Evolutionary conservation across 2,888 invertebrate genomes (phyloP).

Genomic region (Eilema sororculum): DNA sequence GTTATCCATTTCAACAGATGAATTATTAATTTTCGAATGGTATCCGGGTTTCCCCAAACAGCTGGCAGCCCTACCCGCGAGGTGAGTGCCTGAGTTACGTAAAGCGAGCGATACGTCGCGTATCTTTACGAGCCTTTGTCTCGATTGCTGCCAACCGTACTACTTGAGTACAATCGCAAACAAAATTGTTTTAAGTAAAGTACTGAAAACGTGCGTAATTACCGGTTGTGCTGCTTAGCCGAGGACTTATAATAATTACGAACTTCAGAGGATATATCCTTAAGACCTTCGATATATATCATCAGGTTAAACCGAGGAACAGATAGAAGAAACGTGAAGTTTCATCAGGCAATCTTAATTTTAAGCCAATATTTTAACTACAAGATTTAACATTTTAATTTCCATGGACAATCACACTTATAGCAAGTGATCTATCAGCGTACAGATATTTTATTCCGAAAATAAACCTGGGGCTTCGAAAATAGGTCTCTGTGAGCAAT

Average conservation of each 20-base stretch:
- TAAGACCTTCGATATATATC: background rate
- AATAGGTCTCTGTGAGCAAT: no score
- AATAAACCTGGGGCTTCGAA: no score
- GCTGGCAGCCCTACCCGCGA: slow-evolving; percentile 31
- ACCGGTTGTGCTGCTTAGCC: background rate
- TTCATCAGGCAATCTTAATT: background rate
- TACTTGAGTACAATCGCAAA: slow-evolving; percentile 52
- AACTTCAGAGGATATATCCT: background rate
- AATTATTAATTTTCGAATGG: background rate
- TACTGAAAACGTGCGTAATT: slow-evolving; percentile 7
- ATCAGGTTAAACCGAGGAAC: background rate
- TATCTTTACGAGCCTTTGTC: slow-evolving; percentile 84
- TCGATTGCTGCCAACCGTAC: slow-evolving; percentile 72
- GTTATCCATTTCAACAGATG: background rate
- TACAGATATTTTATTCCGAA: no score
- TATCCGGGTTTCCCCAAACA: slow-evolving; percentile 17
- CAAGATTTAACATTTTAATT: background rate
- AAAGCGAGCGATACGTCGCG: slow-evolving; percentile 62
- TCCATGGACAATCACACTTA: background rate
- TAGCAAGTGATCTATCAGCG: background rate
- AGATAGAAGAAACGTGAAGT: background rate
- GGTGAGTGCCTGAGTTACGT: slow-evolving; percentile 62
- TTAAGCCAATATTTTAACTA: background rate
- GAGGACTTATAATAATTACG: background rate
- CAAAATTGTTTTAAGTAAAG: slow-evolving; percentile 35